A percentile compares a stretch with the other conserved stretches of the same genome.
Evolutionary conservation across 2,888 invertebrate genomes (phyloP).

Genomic region (Platycheirus albimanus): DNA sequence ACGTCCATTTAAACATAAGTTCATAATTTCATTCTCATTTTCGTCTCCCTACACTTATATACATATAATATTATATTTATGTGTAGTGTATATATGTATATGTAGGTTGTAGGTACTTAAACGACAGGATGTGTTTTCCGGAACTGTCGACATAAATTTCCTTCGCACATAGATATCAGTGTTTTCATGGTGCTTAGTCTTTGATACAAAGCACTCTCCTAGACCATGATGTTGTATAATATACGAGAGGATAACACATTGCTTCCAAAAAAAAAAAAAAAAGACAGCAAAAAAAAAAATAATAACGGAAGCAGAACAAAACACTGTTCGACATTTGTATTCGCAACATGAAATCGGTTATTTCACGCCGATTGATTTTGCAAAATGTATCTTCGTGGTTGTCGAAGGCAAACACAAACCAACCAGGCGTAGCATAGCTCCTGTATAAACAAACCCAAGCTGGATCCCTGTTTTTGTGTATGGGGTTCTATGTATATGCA

Average conservation of each 20-base stretch:
- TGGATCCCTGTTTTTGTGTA: slow-evolving; percentile 1
- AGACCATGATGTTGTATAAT: slow-evolving; percentile 17
- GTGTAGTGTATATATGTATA: background rate
- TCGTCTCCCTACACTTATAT: background rate
- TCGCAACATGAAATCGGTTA: slow-evolving; percentile 74
- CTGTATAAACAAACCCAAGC: slow-evolving; percentile 40
- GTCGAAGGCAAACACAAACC: slow-evolving; percentile 63
- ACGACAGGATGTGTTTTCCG: slow-evolving; percentile 57
- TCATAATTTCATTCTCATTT: slow-evolving; percentile 56
- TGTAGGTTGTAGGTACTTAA: slow-evolving; percentile 21
- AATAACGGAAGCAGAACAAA: slow-evolving; percentile 54
- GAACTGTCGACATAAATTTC: slow-evolving; percentile 70
- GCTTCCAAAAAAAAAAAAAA: slow-evolving; percentile 1
- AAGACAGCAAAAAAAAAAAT: too few species aligned
- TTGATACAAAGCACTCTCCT: slow-evolving; percentile 57
- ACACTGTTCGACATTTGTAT: slow-evolving; percentile 69
- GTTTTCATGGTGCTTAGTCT: slow-evolving; percentile 66
- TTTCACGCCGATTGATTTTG: slow-evolving; percentile 73
- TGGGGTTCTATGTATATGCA: slow-evolving; percentile 5
- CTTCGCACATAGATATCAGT: slow-evolving; percentile 47
- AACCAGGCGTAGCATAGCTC: slow-evolving; percentile 47
- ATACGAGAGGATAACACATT: slow-evolving; percentile 40
- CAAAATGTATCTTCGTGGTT: slow-evolving; percentile 69
- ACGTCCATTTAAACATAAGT: slow-evolving; percentile 52
- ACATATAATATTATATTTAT: too few species aligned